Base-by-base conservation (phyloP, 23 tunicate genomes). In the Corella eumyota region DNA sequence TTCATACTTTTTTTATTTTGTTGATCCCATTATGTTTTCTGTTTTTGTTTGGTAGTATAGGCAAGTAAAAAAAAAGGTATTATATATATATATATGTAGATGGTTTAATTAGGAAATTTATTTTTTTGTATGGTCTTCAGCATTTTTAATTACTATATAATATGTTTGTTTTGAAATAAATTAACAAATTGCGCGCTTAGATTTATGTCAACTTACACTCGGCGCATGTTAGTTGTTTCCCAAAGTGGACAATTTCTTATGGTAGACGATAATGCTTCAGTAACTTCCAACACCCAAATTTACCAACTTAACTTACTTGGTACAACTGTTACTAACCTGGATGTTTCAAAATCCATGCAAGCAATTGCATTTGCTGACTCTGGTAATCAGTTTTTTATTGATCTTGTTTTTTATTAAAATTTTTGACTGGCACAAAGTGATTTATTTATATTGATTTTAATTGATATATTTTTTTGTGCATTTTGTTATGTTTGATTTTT, bases 301-400 rank as follows among this genome's bases (percentile, higher is more conserved):
- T 84, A 93, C 56, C 93, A 93, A 37, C 54, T 70, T 25, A 87
- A 84, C 53, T 31, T 65, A 15, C 56, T 73, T 70, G 79, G 83
- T 26, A 69, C 97, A 0, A 68, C 66, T 2, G 35, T 93, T 2
- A 45, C 54, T 17, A 73, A 68, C 57, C 30, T 84, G 25, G 90
- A 75, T 55, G 31, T 84, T 25, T 72, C 79, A 2, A 26, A 47
- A 3, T 71, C 99, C 1, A 77, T 70, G 77, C 95, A 93, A 69
- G 94, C 95, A 1, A 52, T 93, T 30, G 83, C 79, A 6, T 93
- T 93, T 48, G 95, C 73, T 1, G 93, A 87, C 36, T 72, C 95
- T 0, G 77, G 85, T 69, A 58, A 25, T 30, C 1, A 17, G 15
- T 20, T 32, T 27, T 67, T 7, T 44, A 2, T n/a, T 1, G 3